Conservation (phyloP, 2,888 invertebrate genomes). For the Spialia ferax region DNA sequence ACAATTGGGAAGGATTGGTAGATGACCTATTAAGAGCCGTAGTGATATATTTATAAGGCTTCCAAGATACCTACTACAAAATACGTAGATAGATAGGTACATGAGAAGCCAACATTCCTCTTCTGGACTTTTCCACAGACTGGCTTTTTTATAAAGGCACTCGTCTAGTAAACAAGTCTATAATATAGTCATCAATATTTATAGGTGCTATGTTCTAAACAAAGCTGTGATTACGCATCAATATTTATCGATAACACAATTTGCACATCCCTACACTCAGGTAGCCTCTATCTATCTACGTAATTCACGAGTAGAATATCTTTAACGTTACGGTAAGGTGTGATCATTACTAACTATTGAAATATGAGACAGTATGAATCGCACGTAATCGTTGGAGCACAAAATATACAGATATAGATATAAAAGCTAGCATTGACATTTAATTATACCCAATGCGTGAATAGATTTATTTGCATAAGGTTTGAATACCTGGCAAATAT, state of each 20-base stretch:
- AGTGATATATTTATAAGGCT: conserved; percentile 56
- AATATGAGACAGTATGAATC: conserved; percentile 19
- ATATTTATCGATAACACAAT: conserved; percentile 29
- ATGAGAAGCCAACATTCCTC: conserved; percentile 39
- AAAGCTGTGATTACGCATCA: neutral
- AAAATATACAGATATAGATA: neutral
- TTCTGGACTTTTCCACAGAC: conserved; percentile 27
- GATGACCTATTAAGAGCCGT: conserved; percentile 41
- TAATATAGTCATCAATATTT: conserved; percentile 22
- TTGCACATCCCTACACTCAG: neutral
- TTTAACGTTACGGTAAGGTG: neutral
- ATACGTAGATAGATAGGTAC: conserved; percentile 36
- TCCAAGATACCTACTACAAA: conserved; percentile 57
- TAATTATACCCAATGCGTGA: conserved; percentile 25
- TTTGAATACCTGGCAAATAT: too few species aligned
- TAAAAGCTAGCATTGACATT: conserved; percentile 26
- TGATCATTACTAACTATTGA: conserved; percentile 18
- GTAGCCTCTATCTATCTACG: neutral
- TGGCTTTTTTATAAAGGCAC: neutral
- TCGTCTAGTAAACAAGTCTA: conserved; percentile 29
- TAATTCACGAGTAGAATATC: neutral
- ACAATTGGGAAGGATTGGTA: conserved; percentile 39
- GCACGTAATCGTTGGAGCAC: conserved; percentile 19
- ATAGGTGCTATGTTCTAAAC: neutral
- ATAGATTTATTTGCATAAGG: conserved; percentile 19